Evolutionary conservation across 2,888 invertebrate species (phyloP), one percentile per base, ranked within the genome.

Genomic region (Gastrophysa polygoni): DNA sequence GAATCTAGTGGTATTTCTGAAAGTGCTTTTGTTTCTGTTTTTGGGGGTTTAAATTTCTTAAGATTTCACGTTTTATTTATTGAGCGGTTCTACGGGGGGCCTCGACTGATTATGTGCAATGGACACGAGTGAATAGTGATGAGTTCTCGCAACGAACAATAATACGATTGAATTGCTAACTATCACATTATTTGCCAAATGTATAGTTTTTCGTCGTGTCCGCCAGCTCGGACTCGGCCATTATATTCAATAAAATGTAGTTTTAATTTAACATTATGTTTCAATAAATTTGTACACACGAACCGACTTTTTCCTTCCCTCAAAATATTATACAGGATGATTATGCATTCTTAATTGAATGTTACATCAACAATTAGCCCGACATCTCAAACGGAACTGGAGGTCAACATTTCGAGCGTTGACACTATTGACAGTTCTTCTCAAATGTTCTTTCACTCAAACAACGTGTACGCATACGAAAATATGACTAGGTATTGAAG

Each of bases 281-380:
- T 75, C 71, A 76, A 77, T 77, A 76, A 67, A 78, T 75, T 76
- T 76, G 71, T 76, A 76, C 75, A 77, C 76, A 70, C 72, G 66
- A 70, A 44, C 4, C 4, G n/a, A n/a, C 3, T 11, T 20, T 47
- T 49, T 49, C 55, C 60, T 50, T 17, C 59, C 50, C 17, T 21
- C 44, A n/a, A 7, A 24, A 5, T 24, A 24, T n/a, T n/a, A n/a
- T n/a, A n/a, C n/a, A n/a, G n/a, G n/a, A n/a, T n/a, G n/a, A n/a
- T n/a, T n/a, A n/a, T n/a, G n/a, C n/a, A n/a, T n/a, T n/a, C n/a
- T n/a, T n/a, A n/a, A n/a, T n/a, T n/a, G n/a, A n/a, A n/a, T n/a
- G n/a, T n/a, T n/a, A n/a, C n/a, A n/a, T n/a, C n/a, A n/a, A n/a
- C n/a, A n/a, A n/a, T n/a, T n/a, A n/a, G n/a, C n/a, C n/a, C n/a